Evolutionary conservation across 2,888 invertebrate genomes (phyloP).

Genomic region (Xanthia icteritia): DNA sequence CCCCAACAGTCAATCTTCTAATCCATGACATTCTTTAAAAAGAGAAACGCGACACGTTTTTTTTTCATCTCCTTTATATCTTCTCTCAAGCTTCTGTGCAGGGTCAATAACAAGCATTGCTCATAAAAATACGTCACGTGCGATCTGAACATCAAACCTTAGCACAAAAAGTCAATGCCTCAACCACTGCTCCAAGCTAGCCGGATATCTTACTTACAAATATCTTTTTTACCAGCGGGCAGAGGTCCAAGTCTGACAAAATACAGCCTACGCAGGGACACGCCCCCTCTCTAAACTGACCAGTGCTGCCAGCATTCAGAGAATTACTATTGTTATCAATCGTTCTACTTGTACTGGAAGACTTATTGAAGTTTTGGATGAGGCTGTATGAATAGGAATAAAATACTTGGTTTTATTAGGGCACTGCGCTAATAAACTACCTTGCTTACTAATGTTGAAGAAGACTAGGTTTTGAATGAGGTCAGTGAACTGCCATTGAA

Average conservation of each 20-base stretch:
- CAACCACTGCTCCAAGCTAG: not conserved
- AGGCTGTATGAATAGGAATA: not conserved
- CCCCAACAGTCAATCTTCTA: not conserved
- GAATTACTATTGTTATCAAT: slow-evolving; percentile 45
- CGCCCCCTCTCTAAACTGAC: slow-evolving; percentile 39
- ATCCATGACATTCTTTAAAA: no score
- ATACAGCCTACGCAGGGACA: slow-evolving; percentile 44
- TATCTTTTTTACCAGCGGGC: slow-evolving; percentile 40
- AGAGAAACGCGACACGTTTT: no score
- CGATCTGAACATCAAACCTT: not conserved
- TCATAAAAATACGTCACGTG: not conserved
- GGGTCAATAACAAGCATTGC: not conserved
- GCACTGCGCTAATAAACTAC: not conserved
- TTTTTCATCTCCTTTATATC: no score
- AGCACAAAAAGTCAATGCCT: not conserved
- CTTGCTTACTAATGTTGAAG: not conserved
- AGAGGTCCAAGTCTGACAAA: slow-evolving; percentile 49
- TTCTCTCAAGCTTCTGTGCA: not conserved
- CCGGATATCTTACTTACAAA: slow-evolving; percentile 38
- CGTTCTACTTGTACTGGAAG: slow-evolving; percentile 8
- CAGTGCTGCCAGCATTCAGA: slow-evolving; percentile 51
- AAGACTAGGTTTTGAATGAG: not conserved
- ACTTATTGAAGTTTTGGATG: not conserved
- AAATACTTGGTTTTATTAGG: not conserved
- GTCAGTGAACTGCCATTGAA: not conserved